Base-by-base conservation (phyloP, 2,797 vertebrate genomes). In the Eutrigla gurnardus region DNA sequence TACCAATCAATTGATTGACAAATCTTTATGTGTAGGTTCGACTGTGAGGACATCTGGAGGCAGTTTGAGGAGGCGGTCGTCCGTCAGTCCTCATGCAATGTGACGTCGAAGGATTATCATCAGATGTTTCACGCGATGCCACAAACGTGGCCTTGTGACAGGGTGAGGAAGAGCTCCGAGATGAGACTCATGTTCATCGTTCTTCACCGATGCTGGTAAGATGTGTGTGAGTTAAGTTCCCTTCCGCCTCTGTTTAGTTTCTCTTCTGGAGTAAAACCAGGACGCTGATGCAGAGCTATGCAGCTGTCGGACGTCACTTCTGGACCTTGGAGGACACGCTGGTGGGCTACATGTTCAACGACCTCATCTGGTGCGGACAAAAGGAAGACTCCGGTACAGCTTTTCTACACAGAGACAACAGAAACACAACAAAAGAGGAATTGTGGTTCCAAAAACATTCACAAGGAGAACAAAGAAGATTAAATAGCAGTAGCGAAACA, bases 251-350 rank as follows among this genome's bases (percentile, higher is more conserved):
- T 53, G 7, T 66, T 47, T 3, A 95, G 95, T 90, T 94, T 55
- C 93, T 95, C 59, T 95, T 96, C 80, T 96, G 95, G 95, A 96
- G 95, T 83, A 94, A 95, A 85, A 96, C 95, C 70, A 84, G 87
- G 61, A 71, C 70, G 0, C 57, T 94, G 69, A 90, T 95, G 84
- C 92, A 94, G 66, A 93, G 86, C 75, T 95, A 94, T 11, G 73
- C 90, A 3, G 88, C 92, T 0, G 80, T 91, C 9, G 78, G 79
- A 3, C 78, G 50, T n/a, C 54, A 82, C 45, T 91, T 94, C 83
- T 94, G 93, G 93, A 96, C 95, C 0, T 93, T 96, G 63, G 95
- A 95, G 77, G 91, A 95, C 89, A 96, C 94, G 0, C 83, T 95
- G 68, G 91, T 92, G 12, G 95, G 95, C 52, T 95, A 93, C 83